A percentile compares a stretch with the other conserved stretches of the same genome.
Conservation (phyloP, 37 sponge, comb jelly and placozoan species). For the Beroe forskalii region DNA sequence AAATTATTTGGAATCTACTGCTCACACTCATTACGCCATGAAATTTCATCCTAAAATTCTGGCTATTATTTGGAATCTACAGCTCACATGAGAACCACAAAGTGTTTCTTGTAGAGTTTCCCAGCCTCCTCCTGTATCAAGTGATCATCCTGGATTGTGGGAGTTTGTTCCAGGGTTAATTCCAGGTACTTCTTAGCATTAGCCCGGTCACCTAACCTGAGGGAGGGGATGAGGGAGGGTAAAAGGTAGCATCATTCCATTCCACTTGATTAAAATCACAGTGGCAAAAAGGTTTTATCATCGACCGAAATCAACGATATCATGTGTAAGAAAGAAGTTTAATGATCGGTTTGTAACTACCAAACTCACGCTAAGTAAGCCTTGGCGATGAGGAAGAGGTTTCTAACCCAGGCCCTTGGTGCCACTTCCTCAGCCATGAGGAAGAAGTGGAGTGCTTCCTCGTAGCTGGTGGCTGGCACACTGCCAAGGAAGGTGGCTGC, state of each 20-base stretch:
- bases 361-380: constrained; percentile 31
- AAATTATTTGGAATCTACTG: no score
- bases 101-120: constrained; percentile 19
- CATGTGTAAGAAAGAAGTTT: no score
- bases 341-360: no score
- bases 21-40: no score
- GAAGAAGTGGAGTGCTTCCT: constrained; percentile 22
- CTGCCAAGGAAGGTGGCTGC: background rate
- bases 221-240: no score
- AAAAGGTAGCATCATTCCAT: no score
- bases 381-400: constrained; percentile 27
- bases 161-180: background rate
- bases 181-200: background rate
- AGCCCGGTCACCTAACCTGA: constrained; percentile 26
- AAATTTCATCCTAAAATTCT: no score
- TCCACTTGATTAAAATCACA: no score
- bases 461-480: constrained; percentile 1
- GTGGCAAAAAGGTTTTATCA: no score
- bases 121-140: constrained; percentile 20
- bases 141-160: constrained; percentile 14
- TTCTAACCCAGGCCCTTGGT: background rate
- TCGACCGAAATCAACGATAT: no score
- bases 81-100: background rate
- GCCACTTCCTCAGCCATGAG: constrained; percentile 10
- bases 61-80: no score